Percentiles rank a stretch among this genome's conserved stretches.
Evolutionary conservation across 2,888 invertebrate species (phyloP).

Genomic region (Stenichneumon culpator): DNA sequence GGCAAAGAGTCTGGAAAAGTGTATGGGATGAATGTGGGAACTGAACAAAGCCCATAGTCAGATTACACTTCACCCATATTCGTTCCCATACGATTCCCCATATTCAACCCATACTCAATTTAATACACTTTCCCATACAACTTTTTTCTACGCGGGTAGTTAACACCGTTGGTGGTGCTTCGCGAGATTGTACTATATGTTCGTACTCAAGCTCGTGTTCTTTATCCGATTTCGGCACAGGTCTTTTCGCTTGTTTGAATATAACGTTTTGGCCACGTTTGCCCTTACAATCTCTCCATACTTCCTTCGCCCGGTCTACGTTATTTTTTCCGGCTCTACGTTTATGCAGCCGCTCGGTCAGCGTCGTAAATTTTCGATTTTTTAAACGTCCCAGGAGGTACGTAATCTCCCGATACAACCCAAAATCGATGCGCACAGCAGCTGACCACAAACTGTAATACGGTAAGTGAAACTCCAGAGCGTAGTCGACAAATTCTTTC

Average conservation of each 20-base stretch:
- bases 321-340: not conserved
- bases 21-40: too few relatives aligned
- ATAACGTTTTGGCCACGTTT: not conserved
- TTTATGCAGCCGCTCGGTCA: not conserved
- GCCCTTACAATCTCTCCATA: not conserved
- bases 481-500: not conserved
- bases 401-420: not conserved
- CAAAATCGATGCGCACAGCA: not conserved
- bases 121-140: too few relatives aligned
- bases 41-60: too few relatives aligned
- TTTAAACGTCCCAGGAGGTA: not conserved
- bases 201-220: not conserved
- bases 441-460: not conserved
- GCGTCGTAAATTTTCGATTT: not conserved
- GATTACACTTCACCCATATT: too few relatives aligned
- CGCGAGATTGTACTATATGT: not conserved
- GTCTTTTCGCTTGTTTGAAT: not conserved
- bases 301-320: not conserved
- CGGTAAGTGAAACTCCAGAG: not conserved
- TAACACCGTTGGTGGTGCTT: too few relatives aligned
- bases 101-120: too few relatives aligned
- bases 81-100: too few relatives aligned
- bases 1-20: too few relatives aligned
- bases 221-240: not conserved
- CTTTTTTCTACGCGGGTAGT: too few relatives aligned